Base-by-base conservation (phyloP, 37 sponge, comb jelly and placozoan species). In the Beroe ovata region DNA sequence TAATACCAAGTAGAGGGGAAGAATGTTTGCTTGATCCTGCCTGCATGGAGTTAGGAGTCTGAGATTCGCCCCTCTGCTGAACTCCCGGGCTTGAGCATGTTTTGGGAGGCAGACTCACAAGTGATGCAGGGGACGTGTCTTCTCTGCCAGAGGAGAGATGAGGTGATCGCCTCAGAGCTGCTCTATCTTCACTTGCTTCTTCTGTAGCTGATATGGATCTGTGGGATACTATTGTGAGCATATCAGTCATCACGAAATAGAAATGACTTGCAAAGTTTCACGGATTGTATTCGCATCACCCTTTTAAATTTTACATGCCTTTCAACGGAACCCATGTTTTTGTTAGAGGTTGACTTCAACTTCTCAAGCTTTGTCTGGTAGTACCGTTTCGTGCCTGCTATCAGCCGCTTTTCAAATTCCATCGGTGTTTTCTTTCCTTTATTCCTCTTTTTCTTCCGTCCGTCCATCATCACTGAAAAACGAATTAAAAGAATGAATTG, bases 381-480 rank as follows among this genome's bases (percentile, higher is more conserved):
- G 28, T 77, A 77, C 11, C 84, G 42, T 36, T 77, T 77, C 4
- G 84, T 77, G 4, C 84, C 84, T 18, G 84, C 84, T 4, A 77
- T 77, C 54, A 77, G 84, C 8, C 84, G 21, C 22, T 77, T 77
- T 19, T 77, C 84, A 20, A 77, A 77, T 36, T 77, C 84, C 84
- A 77, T 77, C 14, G 84, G 84, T 2, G 84, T 77, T 35, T 77
- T 77, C 47, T 77, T 77, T 1, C 84, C 84, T 42, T 42, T 39
- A 1, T 36, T 77, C 84, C 33, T 77, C 47, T 77, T 77, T 11
- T 8, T 77, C 26, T 62, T 62, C 8, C 54, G 54, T 16, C 54
- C 54, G 11, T 47, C 54, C 54, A 47, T 47, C 54, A 47, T 47
- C 54, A 47, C 54, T 47, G 54, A 47, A 47, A 47, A n/a, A n/a